Evolutionary conservation across 2,888 invertebrate genomes (phyloP).

Genomic region (Leptopilina drosophilae): DNA sequence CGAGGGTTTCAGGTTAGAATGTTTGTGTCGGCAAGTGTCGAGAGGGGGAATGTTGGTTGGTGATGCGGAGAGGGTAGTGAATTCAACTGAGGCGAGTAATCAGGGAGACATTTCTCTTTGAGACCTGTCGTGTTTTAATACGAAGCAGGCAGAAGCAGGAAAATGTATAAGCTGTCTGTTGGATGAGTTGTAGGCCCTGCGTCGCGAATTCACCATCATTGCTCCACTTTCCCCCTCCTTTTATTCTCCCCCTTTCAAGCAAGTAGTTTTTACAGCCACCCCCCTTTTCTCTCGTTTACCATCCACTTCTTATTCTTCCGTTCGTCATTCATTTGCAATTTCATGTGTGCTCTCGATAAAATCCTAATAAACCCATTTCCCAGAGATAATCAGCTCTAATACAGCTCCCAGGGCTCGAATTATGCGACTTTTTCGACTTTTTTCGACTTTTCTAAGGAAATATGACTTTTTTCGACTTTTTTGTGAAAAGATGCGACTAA

Average conservation of each 20-base stretch:
- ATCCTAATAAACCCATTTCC: slow-evolving; percentile 44
- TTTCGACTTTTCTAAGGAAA: too few species aligned
- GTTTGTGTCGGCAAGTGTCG: slow-evolving; percentile 36
- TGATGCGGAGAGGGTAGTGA: slow-evolving; percentile 61
- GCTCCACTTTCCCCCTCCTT: slow-evolving; percentile 10
- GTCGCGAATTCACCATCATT: slow-evolving; percentile 43
- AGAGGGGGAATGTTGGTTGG: slow-evolving; percentile 58
- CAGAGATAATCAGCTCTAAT: slow-evolving; percentile 14
- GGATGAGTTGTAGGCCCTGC: slow-evolving; percentile 56
- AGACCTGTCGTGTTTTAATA: slow-evolving; percentile 73
- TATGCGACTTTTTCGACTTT: too few species aligned
- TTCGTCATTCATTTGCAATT: slow-evolving; percentile 63
- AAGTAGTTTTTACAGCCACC: slow-evolving; percentile 43
- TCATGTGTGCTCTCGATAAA: slow-evolving; percentile 61
- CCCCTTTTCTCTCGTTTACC: slow-evolving; percentile 21
- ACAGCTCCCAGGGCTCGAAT: too few species aligned
- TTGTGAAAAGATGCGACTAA: too few species aligned
- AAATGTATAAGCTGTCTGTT: slow-evolving; percentile 71
- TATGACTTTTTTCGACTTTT: too few species aligned
- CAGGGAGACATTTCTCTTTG: slow-evolving; percentile 77
- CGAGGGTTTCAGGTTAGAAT: slow-evolving; percentile 56
- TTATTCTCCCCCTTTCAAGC: slow-evolving; percentile 1
- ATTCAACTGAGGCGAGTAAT: slow-evolving; percentile 76
- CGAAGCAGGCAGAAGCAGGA: slow-evolving; percentile 56
- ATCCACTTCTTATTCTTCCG: slow-evolving; percentile 48